phyloP scores from a whole-genome alignment of 2,888 invertebrate genomes.

The Synanthedon vespiformis region DNA sequence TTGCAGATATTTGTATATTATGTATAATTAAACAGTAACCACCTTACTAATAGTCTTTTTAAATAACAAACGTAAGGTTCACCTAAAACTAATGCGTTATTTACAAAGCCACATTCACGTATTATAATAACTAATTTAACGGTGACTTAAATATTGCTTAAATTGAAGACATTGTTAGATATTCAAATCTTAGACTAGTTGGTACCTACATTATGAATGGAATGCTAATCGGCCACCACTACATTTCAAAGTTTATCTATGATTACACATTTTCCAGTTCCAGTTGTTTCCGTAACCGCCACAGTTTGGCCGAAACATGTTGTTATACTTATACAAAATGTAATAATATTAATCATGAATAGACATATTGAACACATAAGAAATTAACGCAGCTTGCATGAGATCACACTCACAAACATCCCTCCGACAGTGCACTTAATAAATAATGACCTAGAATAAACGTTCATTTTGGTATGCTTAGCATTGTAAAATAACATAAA shows the following conservation, averaged over 20 bases:
- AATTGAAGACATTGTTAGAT: no score
- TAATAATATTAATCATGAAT: no score
- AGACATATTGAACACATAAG: slow-evolving; percentile 13
- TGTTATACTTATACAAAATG: no score
- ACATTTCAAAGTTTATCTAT: no score
- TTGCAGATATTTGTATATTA: not conserved
- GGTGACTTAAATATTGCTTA: slow-evolving; percentile 17
- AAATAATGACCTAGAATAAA: slow-evolving; percentile 63
- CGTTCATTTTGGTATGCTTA: slow-evolving; percentile 60
- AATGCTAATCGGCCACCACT: slow-evolving; percentile 24
- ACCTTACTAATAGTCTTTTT: not conserved
- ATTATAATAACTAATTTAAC: slow-evolving; percentile 28
- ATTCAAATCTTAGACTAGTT: slow-evolving; percentile 55
- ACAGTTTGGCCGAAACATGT: no score
- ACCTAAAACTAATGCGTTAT: slow-evolving; percentile 26
- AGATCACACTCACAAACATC: slow-evolving; percentile 48
- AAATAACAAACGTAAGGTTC: slow-evolving; percentile 1
- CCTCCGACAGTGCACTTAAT: slow-evolving; percentile 42
- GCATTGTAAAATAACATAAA: not conserved
- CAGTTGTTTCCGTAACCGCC: no score
- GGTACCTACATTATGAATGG: slow-evolving; percentile 43
- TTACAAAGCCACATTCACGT: slow-evolving; percentile 38
- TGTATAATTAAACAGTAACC: not conserved
- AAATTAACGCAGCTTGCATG: slow-evolving; percentile 13
- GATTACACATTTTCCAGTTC: no score